These are phyloP conservation scores for Amblyopsis rosae DNA, from an alignment of 2,113 vertebrate genomes.

Conservation along the genomic window DNA sequence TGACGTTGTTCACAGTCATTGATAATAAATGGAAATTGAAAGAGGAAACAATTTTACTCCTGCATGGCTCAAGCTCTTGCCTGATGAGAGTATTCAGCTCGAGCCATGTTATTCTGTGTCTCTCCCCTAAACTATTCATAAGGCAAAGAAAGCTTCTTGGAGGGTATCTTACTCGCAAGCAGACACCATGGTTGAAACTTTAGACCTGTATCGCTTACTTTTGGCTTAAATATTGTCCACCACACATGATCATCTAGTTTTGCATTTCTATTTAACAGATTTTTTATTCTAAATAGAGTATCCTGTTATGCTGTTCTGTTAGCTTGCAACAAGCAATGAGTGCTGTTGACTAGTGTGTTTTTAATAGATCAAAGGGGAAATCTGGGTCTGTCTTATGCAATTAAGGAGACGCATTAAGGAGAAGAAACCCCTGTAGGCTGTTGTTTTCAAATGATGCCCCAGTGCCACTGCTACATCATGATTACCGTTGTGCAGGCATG, in stretches of 20 bases:
- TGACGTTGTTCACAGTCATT: slow-evolving; percentile 49
- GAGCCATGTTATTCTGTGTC: slow-evolving; percentile 59
- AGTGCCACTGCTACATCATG: slow-evolving; percentile 67
- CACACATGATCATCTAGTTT: slow-evolving; percentile 61
- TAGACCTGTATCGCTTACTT: slow-evolving; percentile 47
- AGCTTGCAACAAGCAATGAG: slow-evolving; percentile 61
- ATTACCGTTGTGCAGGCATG: slow-evolving; percentile 69
- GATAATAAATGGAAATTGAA: slow-evolving; percentile 62
- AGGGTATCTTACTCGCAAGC: slow-evolving; percentile 46
- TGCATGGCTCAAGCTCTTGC: slow-evolving; percentile 64
- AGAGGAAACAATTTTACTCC: slow-evolving; percentile 77
- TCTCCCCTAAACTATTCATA: slow-evolving; percentile 73
- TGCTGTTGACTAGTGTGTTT: slow-evolving; percentile 71
- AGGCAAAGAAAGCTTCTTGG: slow-evolving; percentile 54
- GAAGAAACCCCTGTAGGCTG: slow-evolving; percentile 76
- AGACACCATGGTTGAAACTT: slow-evolving; percentile 52
- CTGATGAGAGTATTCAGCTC: slow-evolving; percentile 63
- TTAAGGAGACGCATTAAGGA: slow-evolving; percentile 79
- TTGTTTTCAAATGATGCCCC: slow-evolving; percentile 76
- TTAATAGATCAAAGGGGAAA: slow-evolving; percentile 79
- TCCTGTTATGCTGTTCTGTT: slow-evolving; percentile 52
- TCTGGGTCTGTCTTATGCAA: slow-evolving; percentile 79
- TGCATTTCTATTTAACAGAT: slow-evolving; percentile 65
- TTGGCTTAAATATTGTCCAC: slow-evolving; percentile 49
- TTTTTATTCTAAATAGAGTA: slow-evolving; percentile 73